Base-by-base conservation (phyloP, 2,113 vertebrate species). In the Bambusicola thoracicus region DNA sequence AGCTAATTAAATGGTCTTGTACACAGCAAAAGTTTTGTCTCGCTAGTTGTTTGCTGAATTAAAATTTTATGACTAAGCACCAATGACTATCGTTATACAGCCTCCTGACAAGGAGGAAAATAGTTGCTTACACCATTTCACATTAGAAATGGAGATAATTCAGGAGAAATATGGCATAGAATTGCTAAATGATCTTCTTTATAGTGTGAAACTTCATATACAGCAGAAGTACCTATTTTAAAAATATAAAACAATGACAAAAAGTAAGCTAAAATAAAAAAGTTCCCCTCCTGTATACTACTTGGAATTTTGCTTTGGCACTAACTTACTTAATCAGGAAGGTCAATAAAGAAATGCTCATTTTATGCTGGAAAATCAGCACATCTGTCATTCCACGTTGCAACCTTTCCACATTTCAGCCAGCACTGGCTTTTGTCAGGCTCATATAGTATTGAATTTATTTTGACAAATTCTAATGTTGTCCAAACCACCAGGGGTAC, bases 1-100 rank as follows among this genome's bases (percentile, higher is more conserved):
- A 87, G 38, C 53, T 91, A 78, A 90, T 93, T 90, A 68, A 8
- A 43, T 1, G 1, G 81, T 38, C 46, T 68, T 55, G 38, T 79
- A 59, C 29, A 85, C 73, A 81, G 32, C 30, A 83, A 46, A 94
- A 92, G 51, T 89, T 95, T 93, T 53, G 46, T 58, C 56, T 75
- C 63, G 34, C 34, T 90, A 83, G 43, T 16, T 44, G 58, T 87
- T 87, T 85, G 63, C 63, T 75, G 61, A 79, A 85, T 70, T 81
- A 81, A 41, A 55, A 65, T 93, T 87, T 88, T 92, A 85, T 84
- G 69, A 80, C 46, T 66, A 75, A 95, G 34, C 16, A 36, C 29
- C 10, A 11, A 56, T 43, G 80, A 55, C 30, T 10, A 5, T 87
- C n/a, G 10, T 62, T 80, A 44, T 58, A 29, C 5, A 48, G n/a